Conservation (phyloP, 2,797 vertebrate species). For the Anisognathus igniventris region DNA sequence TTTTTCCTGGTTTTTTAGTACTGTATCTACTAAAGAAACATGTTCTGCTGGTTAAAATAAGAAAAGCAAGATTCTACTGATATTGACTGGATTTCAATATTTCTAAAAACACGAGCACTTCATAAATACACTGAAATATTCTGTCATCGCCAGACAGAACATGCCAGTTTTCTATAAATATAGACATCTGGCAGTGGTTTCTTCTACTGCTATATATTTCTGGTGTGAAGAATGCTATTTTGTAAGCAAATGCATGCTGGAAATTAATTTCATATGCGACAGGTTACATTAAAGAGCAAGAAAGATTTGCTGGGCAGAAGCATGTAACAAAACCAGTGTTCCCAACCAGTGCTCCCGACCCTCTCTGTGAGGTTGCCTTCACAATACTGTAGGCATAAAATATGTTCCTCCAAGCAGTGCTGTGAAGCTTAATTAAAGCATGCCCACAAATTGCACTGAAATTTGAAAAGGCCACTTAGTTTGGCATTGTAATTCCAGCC, state of each 20-base stretch:
- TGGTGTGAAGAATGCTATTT: constrained; percentile 32
- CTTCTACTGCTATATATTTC: constrained; percentile 18
- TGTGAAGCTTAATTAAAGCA: background rate
- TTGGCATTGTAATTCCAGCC: background rate
- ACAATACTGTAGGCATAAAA: background rate
- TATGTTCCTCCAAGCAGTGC: background rate
- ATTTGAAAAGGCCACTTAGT: background rate
- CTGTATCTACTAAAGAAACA: background rate
- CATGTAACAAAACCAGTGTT: background rate
- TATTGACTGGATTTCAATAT: constrained; percentile 30
- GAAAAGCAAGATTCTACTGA: background rate
- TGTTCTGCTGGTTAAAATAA: constrained; percentile 11
- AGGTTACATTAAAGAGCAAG: constrained; percentile 12
- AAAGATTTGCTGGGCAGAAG: constrained; percentile 8
- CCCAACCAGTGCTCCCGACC: background rate
- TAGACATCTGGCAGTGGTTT: constrained; percentile 39
- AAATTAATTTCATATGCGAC: constrained; percentile 48
- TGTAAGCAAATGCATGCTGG: constrained; percentile 24
- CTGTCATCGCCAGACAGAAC: constrained; percentile 32
- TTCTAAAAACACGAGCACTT: constrained; percentile 33
- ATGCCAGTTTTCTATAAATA: constrained; percentile 29
- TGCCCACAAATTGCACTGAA: background rate
- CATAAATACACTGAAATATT: constrained; percentile 58
- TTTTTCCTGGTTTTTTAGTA: background rate
- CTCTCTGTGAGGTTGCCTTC: background rate